Conservation (phyloP, 2,113 vertebrate species). For the Dolichotis patagonum region DNA sequence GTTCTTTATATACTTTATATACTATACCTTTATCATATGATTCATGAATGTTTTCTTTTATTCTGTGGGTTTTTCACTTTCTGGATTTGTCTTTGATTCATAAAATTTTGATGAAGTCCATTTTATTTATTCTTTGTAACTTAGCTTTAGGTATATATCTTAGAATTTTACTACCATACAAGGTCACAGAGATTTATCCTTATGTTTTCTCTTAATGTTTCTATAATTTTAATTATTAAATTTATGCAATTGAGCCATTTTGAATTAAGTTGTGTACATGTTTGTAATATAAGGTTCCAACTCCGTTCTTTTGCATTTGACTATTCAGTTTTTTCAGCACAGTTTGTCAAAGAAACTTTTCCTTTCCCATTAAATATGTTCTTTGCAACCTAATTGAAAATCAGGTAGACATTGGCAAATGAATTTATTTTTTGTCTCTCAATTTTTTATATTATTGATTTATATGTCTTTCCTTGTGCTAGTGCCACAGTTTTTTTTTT, state of each 20-base stretch:
- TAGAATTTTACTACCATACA: neutral
- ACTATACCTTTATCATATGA: neutral
- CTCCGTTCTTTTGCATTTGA: neutral
- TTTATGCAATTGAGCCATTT: neutral
- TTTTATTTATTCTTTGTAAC: neutral
- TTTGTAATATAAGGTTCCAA: neutral
- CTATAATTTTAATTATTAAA: neutral
- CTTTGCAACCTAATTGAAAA: neutral
- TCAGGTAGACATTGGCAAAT: neutral
- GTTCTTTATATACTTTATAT: neutral
- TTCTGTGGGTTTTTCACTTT: neutral
- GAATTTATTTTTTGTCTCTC: neutral
- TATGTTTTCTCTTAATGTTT: neutral
- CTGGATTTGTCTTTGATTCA: neutral
- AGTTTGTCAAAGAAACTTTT: conserved; percentile 12
- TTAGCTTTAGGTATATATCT: neutral
- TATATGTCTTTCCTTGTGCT: neutral
- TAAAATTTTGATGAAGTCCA: neutral
- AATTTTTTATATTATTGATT: neutral
- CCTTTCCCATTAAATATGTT: neutral
- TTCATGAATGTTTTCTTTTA: neutral
- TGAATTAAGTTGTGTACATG: neutral
- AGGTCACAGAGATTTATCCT: neutral
- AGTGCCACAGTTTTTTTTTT: neutral
- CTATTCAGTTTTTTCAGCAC: neutral